phyloP scores from a whole-genome alignment of 1,140 invertebrate species.

The Drosophila sproati region DNA sequence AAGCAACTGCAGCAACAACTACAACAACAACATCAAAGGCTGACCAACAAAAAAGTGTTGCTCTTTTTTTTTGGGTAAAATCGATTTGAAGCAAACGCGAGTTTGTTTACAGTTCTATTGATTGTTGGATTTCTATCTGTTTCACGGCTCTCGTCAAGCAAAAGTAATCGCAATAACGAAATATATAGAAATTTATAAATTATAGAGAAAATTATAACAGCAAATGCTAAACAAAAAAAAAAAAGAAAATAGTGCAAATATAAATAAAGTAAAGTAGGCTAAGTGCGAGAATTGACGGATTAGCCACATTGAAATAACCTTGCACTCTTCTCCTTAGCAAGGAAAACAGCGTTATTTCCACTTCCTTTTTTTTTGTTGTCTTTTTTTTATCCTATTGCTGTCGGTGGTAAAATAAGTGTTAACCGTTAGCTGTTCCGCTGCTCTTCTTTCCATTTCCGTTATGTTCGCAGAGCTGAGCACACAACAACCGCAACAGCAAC shows the following conservation, averaged over 20 bases:
- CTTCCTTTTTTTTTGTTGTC: neutral
- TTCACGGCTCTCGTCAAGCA: neutral
- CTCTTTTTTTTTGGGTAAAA: constrained; percentile 64
- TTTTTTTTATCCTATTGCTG: neutral
- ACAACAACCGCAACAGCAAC: constrained; percentile 40
- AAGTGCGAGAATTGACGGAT: neutral
- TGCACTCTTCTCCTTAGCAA: neutral
- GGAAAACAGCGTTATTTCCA: no score
- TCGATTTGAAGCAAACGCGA: constrained; percentile 62
- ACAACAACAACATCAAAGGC: constrained; percentile 45
- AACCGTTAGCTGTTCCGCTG: constrained; percentile 1
- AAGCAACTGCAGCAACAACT: constrained; percentile 52
- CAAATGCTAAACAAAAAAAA: neutral
- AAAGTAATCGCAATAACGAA: constrained; percentile 1
- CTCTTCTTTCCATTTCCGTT: constrained; percentile 13
- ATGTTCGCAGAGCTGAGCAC: constrained; percentile 15
- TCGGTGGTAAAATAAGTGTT: neutral
- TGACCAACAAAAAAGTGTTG: constrained; percentile 25
- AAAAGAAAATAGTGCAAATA: no score
- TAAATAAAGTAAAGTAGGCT: neutral
- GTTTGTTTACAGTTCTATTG: constrained; percentile 79
- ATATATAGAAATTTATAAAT: neutral
- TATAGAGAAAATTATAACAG: constrained; percentile 2
- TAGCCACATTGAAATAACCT: constrained; percentile 11
- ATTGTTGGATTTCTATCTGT: constrained; percentile 56